These are phyloP conservation scores for Hozukius guyotensis DNA, from an alignment of 2,797 vertebrate genomes.

Conservation along the genomic window DNA sequence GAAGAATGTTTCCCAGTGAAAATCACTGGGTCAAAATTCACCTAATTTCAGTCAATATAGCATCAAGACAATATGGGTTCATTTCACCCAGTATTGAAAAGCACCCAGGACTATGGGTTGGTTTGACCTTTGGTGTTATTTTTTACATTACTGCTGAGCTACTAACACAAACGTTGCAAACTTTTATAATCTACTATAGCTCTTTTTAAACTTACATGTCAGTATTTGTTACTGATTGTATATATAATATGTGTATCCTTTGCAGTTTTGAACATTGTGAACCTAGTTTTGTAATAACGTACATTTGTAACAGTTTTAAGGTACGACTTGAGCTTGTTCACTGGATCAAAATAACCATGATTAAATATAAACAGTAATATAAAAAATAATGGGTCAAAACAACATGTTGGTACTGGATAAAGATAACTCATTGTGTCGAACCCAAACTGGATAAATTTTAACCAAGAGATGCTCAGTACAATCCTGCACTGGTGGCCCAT, in stretches of 20 bases:
- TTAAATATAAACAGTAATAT: neutral
- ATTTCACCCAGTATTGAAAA: neutral
- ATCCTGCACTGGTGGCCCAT: neutral
- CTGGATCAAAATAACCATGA: neutral
- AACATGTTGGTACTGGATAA: neutral
- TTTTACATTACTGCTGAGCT: neutral
- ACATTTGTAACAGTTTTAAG: neutral
- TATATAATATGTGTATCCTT: neutral
- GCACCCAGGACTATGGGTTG: neutral
- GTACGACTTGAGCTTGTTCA: neutral
- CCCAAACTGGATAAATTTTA: neutral
- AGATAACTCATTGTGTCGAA: neutral
- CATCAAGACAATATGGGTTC: neutral
- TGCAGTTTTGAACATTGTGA: neutral
- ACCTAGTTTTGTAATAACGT: accelerated
- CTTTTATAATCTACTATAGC: neutral
- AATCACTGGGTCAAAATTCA: neutral
- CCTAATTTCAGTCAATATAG: neutral
- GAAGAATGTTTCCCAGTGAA: neutral
- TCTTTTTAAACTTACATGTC: neutral
- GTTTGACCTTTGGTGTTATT: neutral
- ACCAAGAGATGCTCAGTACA: neutral
- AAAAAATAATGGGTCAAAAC: neutral
- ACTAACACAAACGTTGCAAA: neutral
- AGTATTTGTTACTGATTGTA: neutral